Base-by-base conservation (phyloP, 2,113 vertebrate species). In the Calyptommatus sinebrachiatus region DNA sequence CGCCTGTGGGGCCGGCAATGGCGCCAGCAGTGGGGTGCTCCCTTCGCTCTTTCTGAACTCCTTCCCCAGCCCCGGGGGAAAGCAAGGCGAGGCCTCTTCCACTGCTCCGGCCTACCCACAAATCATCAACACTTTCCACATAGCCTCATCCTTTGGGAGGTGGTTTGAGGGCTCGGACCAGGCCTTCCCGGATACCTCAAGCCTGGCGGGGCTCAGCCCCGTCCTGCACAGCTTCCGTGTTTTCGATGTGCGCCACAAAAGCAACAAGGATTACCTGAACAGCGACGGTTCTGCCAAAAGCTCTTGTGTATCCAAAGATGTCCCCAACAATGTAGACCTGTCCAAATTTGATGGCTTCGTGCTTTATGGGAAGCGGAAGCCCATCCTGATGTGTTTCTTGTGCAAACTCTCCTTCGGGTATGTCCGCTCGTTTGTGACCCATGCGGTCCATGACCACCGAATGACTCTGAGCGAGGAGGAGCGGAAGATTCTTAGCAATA, bases 271-370 rank as follows among this genome's bases (percentile, higher is more conserved):
- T 98, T 99, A 99, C 95, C 97, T 99, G 90, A 99, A 99, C 96
- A 99, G 97, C 77, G 98, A 99, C 87, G 98, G 98, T 95, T 99
- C 98, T 96, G 98, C 98, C 97, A 99, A 98, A 97, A 99, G 97
- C 96, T 99, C 98, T 94, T 98, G 97, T 90, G 97, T 99, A 96
- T 99, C 98, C 98, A 99, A 99, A 99, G 98, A 99, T 99, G 97
- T 99, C 94, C 98, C 98, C 92, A 99, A 99, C 97, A 99, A 99
- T 92, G 98, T 99, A 97, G 98, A 99, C 97, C 97, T 99, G 95
- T 99, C 98, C 96, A 99, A 97, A 96, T 99, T 99, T 29, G 98
- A 99, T 90, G 97, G 97, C 90, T 96, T 99, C 85, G 97, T 98
- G 93, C 96, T 99, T 78, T 99, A 99, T 12, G 98, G 98, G 94